Percentiles rank a stretch among this genome's conserved stretches.
These are phyloP conservation scores for Ladona fulva DNA, from an alignment of 1,140 invertebrate genomes.

Conservation along the genomic window DNA sequence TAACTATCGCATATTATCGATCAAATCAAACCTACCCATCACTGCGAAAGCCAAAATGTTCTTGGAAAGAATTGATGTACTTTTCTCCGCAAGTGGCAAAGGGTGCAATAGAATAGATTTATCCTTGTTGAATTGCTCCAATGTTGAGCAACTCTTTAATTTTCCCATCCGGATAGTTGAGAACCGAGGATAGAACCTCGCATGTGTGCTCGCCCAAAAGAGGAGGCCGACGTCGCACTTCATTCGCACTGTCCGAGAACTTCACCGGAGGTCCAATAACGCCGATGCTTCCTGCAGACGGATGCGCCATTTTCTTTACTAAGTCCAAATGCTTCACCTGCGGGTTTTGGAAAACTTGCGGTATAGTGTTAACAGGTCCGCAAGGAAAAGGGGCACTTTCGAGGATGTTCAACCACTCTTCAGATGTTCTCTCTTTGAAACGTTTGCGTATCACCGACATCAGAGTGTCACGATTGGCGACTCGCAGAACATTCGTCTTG, in stretches of 20 bases:
- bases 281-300: constrained; percentile 58
- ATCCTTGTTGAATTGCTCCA: constrained; percentile 44
- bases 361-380: constrained; percentile 81
- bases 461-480: constrained; percentile 63
- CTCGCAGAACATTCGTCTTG: constrained; percentile 60
- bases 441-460: constrained; percentile 50
- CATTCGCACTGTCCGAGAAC: constrained; percentile 63
- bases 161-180: constrained; percentile 54
- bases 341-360: constrained; percentile 74
- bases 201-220: constrained; percentile 78
- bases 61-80: too few relatives aligned
- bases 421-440: constrained; percentile 57
- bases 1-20: too few relatives aligned
- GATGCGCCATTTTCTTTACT: constrained; percentile 68
- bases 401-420: constrained; percentile 68
- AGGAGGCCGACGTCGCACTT: constrained; percentile 66
- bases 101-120: too few relatives aligned
- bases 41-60: too few relatives aligned
- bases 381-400: constrained; percentile 69
- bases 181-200: constrained; percentile 57
- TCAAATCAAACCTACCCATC: too few relatives aligned
- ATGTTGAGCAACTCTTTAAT: constrained; percentile 46
- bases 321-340: constrained; percentile 68
- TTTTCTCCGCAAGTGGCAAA: too few relatives aligned
- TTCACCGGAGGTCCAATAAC: constrained; percentile 78